Conservation (phyloP, 1,140 invertebrate genomes). For the Spodoptera frugiperda region DNA sequence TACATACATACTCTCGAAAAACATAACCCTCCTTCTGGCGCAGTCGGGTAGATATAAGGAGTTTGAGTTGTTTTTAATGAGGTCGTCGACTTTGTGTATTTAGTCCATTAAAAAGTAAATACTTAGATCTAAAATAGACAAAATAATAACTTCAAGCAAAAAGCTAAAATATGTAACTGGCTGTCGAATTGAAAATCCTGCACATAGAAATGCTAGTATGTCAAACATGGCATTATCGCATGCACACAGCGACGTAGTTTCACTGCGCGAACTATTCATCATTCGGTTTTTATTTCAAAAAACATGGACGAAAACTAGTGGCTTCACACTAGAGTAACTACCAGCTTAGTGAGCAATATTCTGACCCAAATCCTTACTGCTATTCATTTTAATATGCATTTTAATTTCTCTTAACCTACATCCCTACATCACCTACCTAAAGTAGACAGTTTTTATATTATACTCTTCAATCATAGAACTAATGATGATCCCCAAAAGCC, state of each 20-base stretch:
- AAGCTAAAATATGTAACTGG: not conserved
- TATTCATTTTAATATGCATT: not conserved
- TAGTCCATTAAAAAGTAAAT: no score
- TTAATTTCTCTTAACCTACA: not conserved
- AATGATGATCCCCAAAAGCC: no score
- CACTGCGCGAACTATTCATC: conserved; percentile 7
- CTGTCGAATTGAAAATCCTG: not conserved
- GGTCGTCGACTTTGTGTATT: no score
- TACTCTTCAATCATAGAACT: no score
- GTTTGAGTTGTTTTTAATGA: no score
- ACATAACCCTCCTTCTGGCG: no score
- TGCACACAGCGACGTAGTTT: conserved; percentile 8
- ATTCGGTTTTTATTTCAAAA: conserved; percentile 19
- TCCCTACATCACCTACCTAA: no score
- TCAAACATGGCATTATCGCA: not conserved
- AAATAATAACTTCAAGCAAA: no score
- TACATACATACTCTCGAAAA: no score
- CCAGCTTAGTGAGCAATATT: conserved; percentile 6
- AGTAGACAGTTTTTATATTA: no score
- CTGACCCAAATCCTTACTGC: not conserved
- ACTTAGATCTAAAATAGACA: no score
- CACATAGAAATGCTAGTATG: not conserved
- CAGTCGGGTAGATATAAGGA: no score
- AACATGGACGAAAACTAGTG: conserved; percentile 9
- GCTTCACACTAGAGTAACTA: not conserved